phyloP scores from a whole-genome alignment of 1,140 invertebrate species.

The Gonioctena quinquepunctata region DNA sequence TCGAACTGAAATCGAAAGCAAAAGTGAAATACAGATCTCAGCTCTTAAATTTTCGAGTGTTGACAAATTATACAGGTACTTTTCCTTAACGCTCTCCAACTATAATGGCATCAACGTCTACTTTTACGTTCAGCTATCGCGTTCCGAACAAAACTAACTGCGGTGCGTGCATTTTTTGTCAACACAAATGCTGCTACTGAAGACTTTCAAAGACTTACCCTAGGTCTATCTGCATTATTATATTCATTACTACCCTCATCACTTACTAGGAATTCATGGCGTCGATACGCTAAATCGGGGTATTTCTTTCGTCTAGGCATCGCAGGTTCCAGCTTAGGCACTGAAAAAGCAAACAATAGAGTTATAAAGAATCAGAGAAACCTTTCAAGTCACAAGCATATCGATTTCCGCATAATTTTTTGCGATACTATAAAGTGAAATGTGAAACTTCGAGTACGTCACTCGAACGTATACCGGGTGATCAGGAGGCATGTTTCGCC shows the following conservation, averaged over 20 bases:
- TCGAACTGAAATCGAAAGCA: too few relatives aligned
- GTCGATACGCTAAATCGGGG: conserved; percentile 81
- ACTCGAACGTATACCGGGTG: too few relatives aligned
- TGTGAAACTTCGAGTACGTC: neutral
- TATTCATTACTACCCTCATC: conserved; percentile 60
- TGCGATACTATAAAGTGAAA: too few relatives aligned
- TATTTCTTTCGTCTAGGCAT: conserved; percentile 84
- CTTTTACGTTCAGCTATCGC: conserved; percentile 7
- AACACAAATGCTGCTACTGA: neutral
- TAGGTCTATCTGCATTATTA: conserved; percentile 58
- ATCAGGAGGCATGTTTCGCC: too few relatives aligned
- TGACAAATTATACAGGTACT: too few relatives aligned
- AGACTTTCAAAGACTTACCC: conserved; percentile 55
- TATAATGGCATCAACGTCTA: neutral
- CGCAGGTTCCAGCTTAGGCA: conserved; percentile 72
- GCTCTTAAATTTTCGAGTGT: too few relatives aligned
- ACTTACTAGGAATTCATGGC: conserved; percentile 77
- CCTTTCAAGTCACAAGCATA: neutral
- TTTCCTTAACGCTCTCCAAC: neutral
- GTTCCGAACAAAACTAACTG: conserved; percentile 21
- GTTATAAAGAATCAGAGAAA: neutral
- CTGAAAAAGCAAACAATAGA: conserved; percentile 52
- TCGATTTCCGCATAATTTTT: neutral
- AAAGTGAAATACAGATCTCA: too few relatives aligned
- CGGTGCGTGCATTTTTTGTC: conserved; percentile 22